A percentile compares a stretch with the other conserved stretches of the same genome.
phyloP scores from a whole-genome alignment of 2,113 vertebrate genomes.

The Phalacrocorax pelagicus region DNA sequence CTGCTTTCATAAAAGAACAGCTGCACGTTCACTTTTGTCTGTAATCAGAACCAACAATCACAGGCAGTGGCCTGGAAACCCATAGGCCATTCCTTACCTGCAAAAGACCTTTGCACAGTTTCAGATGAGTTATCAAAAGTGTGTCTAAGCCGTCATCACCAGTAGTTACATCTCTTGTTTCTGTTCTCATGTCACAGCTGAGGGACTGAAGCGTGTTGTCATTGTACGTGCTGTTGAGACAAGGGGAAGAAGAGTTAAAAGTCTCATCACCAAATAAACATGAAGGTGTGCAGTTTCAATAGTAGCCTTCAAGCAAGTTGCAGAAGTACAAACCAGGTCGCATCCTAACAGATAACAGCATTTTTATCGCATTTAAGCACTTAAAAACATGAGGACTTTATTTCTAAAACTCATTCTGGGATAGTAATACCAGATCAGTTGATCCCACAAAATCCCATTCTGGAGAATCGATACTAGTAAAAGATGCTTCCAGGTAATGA shows the following conservation, averaged over 20 bases:
- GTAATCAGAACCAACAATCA: not conserved
- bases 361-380: not conserved
- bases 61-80: not conserved
- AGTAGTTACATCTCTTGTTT: conserved; percentile 74
- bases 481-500: not conserved
- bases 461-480: not conserved
- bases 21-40: not conserved
- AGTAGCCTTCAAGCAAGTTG: not conserved
- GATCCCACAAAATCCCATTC: not conserved
- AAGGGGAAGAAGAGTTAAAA: not conserved
- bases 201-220: conserved; percentile 63
- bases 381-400: not conserved
- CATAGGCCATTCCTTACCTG: conserved; percentile 65
- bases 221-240: conserved; percentile 70
- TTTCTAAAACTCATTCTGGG: not conserved
- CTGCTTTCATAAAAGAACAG: not conserved
- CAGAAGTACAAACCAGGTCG: not conserved
- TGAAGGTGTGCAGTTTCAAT: not conserved
- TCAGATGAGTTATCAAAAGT: conserved; percentile 83
- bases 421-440: not conserved
- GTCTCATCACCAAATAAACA: not conserved
- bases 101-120: conserved; percentile 83
- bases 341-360: not conserved
- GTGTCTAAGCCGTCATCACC: conserved; percentile 82
- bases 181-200: conserved; percentile 50